Conservation (phyloP, 2,888 invertebrate species). For the Acrobasis consociella region DNA sequence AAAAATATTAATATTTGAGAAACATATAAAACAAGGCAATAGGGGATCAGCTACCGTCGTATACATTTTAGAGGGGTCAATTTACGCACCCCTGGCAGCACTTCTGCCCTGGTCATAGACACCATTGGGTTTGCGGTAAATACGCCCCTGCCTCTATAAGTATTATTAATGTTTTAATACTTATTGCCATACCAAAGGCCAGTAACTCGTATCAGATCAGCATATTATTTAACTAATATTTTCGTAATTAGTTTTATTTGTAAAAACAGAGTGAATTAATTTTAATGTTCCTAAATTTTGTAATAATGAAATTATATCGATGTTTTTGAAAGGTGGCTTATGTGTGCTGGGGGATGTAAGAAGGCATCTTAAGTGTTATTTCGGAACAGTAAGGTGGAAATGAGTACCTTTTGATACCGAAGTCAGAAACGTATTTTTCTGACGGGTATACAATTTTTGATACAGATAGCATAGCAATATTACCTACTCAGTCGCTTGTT, state of each 20-base stretch:
- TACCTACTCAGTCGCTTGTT: neutral
- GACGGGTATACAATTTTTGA: neutral
- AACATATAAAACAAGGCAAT: too few species aligned
- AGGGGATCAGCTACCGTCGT: too few species aligned
- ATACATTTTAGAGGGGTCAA: too few species aligned
- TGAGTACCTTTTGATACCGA: neutral
- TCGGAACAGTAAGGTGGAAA: neutral
- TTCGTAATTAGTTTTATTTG: neutral
- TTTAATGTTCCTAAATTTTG: constrained; percentile 10
- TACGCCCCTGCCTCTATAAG: too few species aligned
- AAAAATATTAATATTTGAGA: too few species aligned
- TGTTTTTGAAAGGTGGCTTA: constrained; percentile 4
- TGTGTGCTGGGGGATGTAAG: neutral
- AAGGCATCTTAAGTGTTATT: neutral
- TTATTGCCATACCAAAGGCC: neutral
- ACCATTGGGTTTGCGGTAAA: too few species aligned
- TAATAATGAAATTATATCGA: neutral
- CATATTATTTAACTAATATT: neutral
- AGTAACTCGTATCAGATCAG: neutral
- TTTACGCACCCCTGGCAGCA: too few species aligned
- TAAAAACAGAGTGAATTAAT: constrained; percentile 6
- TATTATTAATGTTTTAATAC: neutral
- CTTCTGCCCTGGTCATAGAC: too few species aligned
- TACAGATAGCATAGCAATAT: neutral
- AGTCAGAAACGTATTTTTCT: neutral